These are phyloP conservation scores for Thaumatotibia leucotreta DNA, from an alignment of 1,140 invertebrate genomes.

Conservation along the genomic window DNA sequence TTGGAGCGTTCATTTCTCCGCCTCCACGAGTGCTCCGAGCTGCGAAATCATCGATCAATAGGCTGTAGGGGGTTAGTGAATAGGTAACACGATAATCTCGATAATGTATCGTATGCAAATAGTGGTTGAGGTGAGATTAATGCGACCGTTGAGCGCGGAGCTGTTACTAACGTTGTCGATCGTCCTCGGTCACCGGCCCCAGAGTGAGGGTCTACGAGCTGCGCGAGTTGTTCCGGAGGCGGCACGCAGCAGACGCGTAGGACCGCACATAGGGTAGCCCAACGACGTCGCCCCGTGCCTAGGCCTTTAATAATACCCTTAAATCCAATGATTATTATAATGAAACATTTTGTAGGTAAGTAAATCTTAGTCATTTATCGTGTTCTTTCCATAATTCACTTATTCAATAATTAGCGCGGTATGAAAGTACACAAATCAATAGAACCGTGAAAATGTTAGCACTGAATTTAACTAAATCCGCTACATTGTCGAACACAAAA, in stretches of 20 bases:
- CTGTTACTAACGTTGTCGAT: slow-evolving; percentile 62
- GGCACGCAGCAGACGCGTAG: slow-evolving; percentile 62
- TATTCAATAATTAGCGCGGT: not conserved
- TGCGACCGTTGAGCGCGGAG: slow-evolving; percentile 35
- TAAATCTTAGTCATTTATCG: not conserved
- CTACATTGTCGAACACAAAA: not conserved
- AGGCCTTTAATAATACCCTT: slow-evolving; percentile 24
- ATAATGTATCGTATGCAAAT: slow-evolving; percentile 32
- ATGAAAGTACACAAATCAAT: not conserved
- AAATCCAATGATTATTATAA: not conserved
- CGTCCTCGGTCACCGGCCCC: slow-evolving; percentile 42
- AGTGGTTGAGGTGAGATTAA: slow-evolving; percentile 54
- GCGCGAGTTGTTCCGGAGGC: slow-evolving; percentile 50
- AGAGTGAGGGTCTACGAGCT: slow-evolving; percentile 51
- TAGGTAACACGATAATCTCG: slow-evolving; percentile 34
- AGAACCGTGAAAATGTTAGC: not conserved
- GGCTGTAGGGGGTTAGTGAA: slow-evolving; percentile 66
- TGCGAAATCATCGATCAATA: slow-evolving; percentile 72
- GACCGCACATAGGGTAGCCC: slow-evolving; percentile 49
- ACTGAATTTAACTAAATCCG: not conserved
- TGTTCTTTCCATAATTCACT: not conserved
- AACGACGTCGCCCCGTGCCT: slow-evolving; percentile 47
- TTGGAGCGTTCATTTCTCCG: slow-evolving; percentile 79
- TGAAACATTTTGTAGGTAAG: not conserved
- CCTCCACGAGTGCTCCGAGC: slow-evolving; percentile 80